phyloP scores from a whole-genome alignment of 2,888 invertebrate species.

The Morinoia aosen region DNA sequence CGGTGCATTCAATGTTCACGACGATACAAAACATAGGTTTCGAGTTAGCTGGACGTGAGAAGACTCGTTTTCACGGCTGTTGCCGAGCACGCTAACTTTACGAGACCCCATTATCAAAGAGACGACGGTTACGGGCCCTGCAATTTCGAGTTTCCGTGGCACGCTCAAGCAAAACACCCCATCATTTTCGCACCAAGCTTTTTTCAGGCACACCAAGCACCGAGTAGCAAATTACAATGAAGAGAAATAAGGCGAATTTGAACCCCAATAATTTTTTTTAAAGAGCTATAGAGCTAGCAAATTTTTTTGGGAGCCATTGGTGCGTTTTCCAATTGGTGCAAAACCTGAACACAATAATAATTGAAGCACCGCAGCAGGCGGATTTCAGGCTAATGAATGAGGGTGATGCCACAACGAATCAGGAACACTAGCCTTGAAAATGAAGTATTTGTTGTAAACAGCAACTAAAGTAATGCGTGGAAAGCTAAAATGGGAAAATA shows the following conservation, averaged over 20 bases:
- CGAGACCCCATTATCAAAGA: neutral
- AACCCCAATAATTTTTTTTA: neutral
- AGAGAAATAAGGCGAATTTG: neutral
- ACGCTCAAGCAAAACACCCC: conserved; percentile 10
- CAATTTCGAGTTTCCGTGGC: neutral
- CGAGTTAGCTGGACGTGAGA: neutral
- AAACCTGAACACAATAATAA: neutral
- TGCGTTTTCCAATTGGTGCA: neutral
- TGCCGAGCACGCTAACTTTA: neutral
- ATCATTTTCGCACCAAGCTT: neutral
- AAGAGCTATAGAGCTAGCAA: neutral
- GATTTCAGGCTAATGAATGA: neutral
- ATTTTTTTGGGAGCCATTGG: neutral
- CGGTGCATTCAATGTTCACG: neutral
- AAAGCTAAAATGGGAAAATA: too few relatives aligned
- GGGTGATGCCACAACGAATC: neutral
- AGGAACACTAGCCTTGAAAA: neutral
- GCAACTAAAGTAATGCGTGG: neutral
- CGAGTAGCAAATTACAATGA: neutral
- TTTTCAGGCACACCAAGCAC: conserved; percentile 20
- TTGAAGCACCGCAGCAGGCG: neutral
- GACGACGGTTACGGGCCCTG: neutral
- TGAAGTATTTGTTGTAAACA: neutral
- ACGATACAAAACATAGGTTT: neutral
- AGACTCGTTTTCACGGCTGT: neutral